A percentile compares a stretch with the other conserved stretches of the same genome.
Evolutionary conservation across 2,113 vertebrate genomes (phyloP).

Genomic region (Poeciliopsis turrubarensis): DNA sequence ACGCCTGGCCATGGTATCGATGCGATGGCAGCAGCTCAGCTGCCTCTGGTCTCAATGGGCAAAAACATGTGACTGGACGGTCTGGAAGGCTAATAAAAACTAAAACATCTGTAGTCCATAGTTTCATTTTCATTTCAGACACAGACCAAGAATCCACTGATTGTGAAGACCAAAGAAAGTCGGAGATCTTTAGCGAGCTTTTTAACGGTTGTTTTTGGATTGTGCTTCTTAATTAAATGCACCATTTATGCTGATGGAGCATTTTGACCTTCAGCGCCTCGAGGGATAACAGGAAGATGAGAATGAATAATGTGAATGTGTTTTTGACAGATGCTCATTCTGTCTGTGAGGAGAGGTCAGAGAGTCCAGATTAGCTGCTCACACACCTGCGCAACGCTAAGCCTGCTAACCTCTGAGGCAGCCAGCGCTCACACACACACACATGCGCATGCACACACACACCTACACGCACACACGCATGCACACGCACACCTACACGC

Average conservation of each 20-base stretch:
- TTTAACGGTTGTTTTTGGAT: conserved; percentile 14
- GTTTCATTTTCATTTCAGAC: conserved; percentile 44
- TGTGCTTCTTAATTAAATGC: conserved; percentile 24
- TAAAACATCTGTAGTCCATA: conserved; percentile 33
- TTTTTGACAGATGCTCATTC: conserved; percentile 21
- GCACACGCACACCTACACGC: conserved; percentile 1
- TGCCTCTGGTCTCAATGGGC: neutral
- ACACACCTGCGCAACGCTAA: conserved; percentile 3
- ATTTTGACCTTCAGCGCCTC: conserved; percentile 32
- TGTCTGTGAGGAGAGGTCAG: conserved; percentile 11
- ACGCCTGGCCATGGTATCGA: neutral
- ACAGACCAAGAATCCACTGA: conserved; percentile 51
- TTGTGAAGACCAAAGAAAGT: conserved; percentile 27
- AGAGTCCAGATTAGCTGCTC: conserved; percentile 11
- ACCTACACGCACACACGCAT: too few relatives aligned
- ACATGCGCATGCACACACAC: neutral
- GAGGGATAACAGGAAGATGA: conserved; percentile 19
- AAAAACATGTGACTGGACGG: conserved; percentile 41
- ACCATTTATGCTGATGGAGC: conserved; percentile 21
- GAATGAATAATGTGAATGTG: conserved; percentile 27
- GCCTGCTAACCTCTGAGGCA: conserved; percentile 12
- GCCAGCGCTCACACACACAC: conserved; percentile 9
- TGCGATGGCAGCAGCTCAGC: neutral
- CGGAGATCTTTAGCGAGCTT: conserved; percentile 2
- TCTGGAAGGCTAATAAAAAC: conserved; percentile 56